phyloP scores from a whole-genome alignment of 2,888 invertebrate genomes.

The Autographa gamma region DNA sequence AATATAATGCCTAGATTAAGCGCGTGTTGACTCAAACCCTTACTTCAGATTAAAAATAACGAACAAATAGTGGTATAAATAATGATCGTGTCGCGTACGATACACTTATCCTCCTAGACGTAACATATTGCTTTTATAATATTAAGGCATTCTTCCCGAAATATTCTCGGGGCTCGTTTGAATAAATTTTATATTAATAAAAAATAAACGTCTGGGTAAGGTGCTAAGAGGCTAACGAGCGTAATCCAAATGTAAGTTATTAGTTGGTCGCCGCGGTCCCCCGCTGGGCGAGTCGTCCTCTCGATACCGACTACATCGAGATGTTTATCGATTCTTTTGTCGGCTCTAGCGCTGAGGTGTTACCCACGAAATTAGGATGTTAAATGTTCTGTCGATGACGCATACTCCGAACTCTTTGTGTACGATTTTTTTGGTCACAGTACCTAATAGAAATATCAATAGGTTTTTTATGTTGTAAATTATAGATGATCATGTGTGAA shows the following conservation, averaged over 20 bases:
- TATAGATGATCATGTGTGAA: slow-evolving; percentile 74
- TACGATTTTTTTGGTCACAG: slow-evolving; percentile 62
- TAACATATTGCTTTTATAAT: slow-evolving; percentile 84
- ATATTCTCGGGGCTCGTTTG: slow-evolving; percentile 80
- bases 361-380: slow-evolving; percentile 87
- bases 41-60: slow-evolving; percentile 69
- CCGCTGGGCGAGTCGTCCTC: slow-evolving; percentile 77
- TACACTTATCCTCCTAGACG: slow-evolving; percentile 78
- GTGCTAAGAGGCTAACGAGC: slow-evolving; percentile 88
- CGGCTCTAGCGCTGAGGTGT: slow-evolving; percentile 86
- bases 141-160: slow-evolving; percentile 83
- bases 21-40: slow-evolving; percentile 49
- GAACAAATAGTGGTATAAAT: slow-evolving; percentile 76
- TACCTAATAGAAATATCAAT: slow-evolving; percentile 83
- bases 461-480: slow-evolving; percentile 73
- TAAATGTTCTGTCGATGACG: slow-evolving; percentile 86
- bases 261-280: slow-evolving; percentile 78
- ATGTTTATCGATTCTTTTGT: slow-evolving; percentile 87
- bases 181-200: slow-evolving; percentile 87
- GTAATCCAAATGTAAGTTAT: slow-evolving; percentile 88
- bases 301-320: slow-evolving; percentile 70
- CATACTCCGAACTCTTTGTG: slow-evolving; percentile 79
- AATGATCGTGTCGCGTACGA: slow-evolving; percentile 68
- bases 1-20: slow-evolving; percentile 63
- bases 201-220: slow-evolving; percentile 84